A percentile compares a stretch with the other conserved stretches of the same genome.
These are phyloP conservation scores for Trachythela sp. DNA, from an alignment of 64 coral and sea anemone genomes.

Conservation along the genomic window DNA sequence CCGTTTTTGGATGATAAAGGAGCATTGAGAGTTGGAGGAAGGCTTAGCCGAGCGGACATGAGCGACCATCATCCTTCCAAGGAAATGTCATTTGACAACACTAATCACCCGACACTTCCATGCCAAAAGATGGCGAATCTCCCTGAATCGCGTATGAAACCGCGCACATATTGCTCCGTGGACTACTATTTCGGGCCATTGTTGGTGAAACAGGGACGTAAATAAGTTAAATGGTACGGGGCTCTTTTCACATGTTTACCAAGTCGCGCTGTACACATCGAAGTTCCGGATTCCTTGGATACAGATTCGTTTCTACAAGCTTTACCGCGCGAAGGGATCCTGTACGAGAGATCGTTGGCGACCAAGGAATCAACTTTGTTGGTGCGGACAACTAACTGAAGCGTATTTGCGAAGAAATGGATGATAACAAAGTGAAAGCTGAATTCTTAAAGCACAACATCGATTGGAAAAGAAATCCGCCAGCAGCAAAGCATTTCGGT, in stretches of 20 bases:
- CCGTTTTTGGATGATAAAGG: slow-evolving; percentile 3
- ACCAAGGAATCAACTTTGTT: slow-evolving; percentile 38
- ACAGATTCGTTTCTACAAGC: slow-evolving; percentile 36
- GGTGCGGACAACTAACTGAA: background rate
- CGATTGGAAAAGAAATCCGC: slow-evolving; percentile 4
- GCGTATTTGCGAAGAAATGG: background rate
- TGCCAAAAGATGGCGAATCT: slow-evolving; percentile 24
- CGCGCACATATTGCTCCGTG: slow-evolving; percentile 21
- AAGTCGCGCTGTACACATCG: slow-evolving; percentile 31
- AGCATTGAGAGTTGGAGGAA: slow-evolving; percentile 15
- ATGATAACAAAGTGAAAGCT: background rate
- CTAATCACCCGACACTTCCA: slow-evolving; percentile 26
- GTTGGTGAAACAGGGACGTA: slow-evolving; percentile 16
- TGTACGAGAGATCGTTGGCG: background rate
- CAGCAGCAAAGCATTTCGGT: background rate
- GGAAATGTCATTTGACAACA: background rate
- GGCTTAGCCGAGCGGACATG: background rate
- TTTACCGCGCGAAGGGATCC: slow-evolving; percentile 17
- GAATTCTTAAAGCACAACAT: slow-evolving; percentile 12
- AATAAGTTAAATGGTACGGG: background rate
- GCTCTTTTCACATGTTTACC: background rate
- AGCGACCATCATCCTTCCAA: slow-evolving; percentile 23
- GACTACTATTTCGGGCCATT: slow-evolving; percentile 23
- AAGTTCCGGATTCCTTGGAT: background rate
- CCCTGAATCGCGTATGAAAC: slow-evolving; percentile 44